Percentiles rank a stretch among this genome's conserved stretches.
phyloP scores from a whole-genome alignment of 2,888 invertebrate species.

The Sinhomidia bicolor region DNA sequence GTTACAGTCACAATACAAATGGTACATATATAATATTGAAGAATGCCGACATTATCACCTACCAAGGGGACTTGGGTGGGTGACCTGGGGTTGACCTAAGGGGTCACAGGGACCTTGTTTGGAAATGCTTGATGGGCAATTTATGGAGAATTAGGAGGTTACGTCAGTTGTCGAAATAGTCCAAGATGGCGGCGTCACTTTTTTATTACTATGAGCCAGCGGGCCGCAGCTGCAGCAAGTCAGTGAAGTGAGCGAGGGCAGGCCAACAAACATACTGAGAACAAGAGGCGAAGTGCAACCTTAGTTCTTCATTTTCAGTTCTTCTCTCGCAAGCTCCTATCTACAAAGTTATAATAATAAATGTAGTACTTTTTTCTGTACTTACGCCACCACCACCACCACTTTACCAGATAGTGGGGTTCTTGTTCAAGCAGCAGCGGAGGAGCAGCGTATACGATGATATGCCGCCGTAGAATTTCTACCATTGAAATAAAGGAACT shows the following conservation, averaged over 20 bases:
- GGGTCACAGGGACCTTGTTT: constrained; percentile 59
- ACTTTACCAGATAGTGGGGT: constrained; percentile 47
- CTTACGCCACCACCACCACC: too few relatives aligned
- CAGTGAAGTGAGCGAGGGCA: constrained; percentile 73
- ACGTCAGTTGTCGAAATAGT: constrained; percentile 74
- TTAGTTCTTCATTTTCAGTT: constrained; percentile 69
- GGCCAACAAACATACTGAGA: constrained; percentile 74
- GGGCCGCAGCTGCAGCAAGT: constrained; percentile 71
- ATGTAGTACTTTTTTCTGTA: constrained; percentile 54
- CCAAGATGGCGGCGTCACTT: constrained; percentile 76
- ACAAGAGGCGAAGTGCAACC: constrained; percentile 63
- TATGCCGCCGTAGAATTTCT: constrained; percentile 67
- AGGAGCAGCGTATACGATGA: constrained; percentile 66
- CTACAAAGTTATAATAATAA: background rate
- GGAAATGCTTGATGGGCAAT: constrained; percentile 24
- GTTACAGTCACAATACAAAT: background rate
- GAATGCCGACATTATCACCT: constrained; percentile 48
- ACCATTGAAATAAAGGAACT: constrained; percentile 68
- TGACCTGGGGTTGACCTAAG: constrained; percentile 63
- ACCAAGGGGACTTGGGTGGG: constrained; percentile 33
- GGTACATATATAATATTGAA: background rate
- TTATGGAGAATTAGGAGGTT: constrained; percentile 72
- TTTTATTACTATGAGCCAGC: constrained; percentile 70
- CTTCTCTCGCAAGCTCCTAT: constrained; percentile 32
- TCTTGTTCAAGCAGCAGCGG: too few relatives aligned